Evolutionary conservation across 2,797 vertebrate species (phyloP).

Genomic region (Tangara arthus): DNA sequence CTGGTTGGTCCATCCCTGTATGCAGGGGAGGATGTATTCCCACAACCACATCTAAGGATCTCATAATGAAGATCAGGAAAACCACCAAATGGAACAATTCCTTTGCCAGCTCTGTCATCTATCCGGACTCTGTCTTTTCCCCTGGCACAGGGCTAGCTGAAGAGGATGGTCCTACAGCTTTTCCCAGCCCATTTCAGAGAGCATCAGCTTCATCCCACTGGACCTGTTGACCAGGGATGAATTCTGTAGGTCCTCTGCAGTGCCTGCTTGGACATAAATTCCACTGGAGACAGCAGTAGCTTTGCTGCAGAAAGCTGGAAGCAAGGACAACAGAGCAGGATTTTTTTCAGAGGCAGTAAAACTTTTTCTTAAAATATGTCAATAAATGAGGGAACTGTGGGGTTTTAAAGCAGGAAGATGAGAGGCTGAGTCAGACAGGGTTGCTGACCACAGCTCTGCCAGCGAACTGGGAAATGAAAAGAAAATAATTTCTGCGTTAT

Average conservation of each 20-base stretch:
- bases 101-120: neutral
- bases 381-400: neutral
- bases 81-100: neutral
- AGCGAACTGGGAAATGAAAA: neutral
- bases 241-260: neutral
- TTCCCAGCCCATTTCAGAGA: neutral
- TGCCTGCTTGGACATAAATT: neutral
- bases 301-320: neutral
- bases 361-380: neutral
- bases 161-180: neutral
- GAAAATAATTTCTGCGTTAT: neutral
- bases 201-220: neutral
- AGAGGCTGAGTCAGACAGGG: slow-evolving; percentile 24
- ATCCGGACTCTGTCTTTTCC: neutral
- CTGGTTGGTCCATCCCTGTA: neutral
- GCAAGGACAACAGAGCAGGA: neutral
- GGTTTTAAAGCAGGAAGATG: slow-evolving; percentile 19
- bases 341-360: neutral
- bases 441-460: slow-evolving; percentile 35
- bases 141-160: neutral
- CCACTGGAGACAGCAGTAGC: neutral
- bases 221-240: neutral
- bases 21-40: neutral
- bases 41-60: neutral
- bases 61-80: neutral